phyloP scores from a whole-genome alignment of 2,113 vertebrate genomes.

The Nicator chloris region DNA sequence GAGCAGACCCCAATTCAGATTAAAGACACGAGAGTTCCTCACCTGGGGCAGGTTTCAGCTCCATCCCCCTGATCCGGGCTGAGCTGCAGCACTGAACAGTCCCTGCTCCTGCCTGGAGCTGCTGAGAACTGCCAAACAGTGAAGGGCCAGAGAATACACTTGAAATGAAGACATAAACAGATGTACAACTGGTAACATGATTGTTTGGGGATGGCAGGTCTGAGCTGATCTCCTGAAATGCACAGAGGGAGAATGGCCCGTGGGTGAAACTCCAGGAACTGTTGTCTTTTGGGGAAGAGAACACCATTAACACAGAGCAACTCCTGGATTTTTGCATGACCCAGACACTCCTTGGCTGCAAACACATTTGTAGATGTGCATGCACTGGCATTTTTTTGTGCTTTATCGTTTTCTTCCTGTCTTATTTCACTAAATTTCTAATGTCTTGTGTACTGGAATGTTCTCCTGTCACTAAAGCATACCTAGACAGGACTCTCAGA shows the following conservation, averaged over 20 bases:
- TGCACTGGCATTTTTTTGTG: neutral
- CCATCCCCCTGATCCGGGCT: accelerated
- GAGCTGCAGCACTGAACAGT: neutral
- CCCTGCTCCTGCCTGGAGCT: neutral
- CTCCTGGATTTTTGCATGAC: neutral
- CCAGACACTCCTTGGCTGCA: neutral
- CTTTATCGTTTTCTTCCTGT: neutral
- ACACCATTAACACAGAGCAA: neutral
- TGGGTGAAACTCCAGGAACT: neutral
- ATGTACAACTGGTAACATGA: neutral
- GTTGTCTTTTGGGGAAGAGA: neutral
- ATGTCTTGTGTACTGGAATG: neutral
- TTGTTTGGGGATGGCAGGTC: neutral
- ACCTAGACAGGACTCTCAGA: neutral
- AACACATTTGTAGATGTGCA: neutral
- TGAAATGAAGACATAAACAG: neutral
- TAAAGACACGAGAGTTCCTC: neutral
- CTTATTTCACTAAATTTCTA: neutral
- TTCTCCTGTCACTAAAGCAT: neutral
- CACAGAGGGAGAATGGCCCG: neutral
- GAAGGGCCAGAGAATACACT: neutral
- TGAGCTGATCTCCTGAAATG: neutral
- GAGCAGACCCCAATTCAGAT: neutral
- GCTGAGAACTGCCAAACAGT: neutral
- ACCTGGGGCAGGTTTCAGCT: neutral